Base-by-base conservation (phyloP, 2,888 invertebrate species). In the Yponomeuta evonymella region DNA sequence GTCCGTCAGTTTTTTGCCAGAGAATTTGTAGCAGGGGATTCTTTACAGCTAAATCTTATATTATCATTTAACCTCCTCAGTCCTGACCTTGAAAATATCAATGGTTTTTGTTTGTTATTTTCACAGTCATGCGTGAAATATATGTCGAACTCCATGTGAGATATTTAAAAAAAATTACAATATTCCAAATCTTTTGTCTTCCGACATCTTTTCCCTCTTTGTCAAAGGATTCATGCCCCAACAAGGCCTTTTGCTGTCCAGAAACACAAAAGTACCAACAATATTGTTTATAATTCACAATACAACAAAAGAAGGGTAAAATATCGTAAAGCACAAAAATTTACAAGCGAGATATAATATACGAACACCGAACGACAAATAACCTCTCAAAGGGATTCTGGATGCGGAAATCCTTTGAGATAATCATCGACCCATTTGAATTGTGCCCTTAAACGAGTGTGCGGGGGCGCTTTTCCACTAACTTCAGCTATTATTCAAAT, bases 361-460 rank as follows among this genome's bases (percentile, higher is more conserved):
- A 58, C 51, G 29, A 6, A 58, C 51, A 10, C n/a, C 30, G 48
- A 67, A 48, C 67, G 67, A 67, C 67, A 67, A 65, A 67, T 67
- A 67, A 67, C 23, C 36, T 23, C 48, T 67, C 67, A 67, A 67
- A 67, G 43, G 67, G 67, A 43, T 23, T 43, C 67, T 43, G 67
- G 48, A 36, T 67, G 15, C 67, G 67, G 67, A 67, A 67, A 67
- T 67, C 67, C 48, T 67, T 67, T 67, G 67, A 43, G 67, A 67
- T 67, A 67, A 67, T 67, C 33, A 67, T 67, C 67, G 36, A 48
- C 67, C 67, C 67, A 67, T 67, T 67, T 67, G 67, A 48, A 67
- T 67, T 33, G 67, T 9, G 23, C 67, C 48, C 67, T 67, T 67
- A 67, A 67, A 67, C 67, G 48, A 67, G 67, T 67, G 67, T 23